phyloP scores from a whole-genome alignment of 2,113 vertebrate genomes.

The Xiphias gladius region DNA sequence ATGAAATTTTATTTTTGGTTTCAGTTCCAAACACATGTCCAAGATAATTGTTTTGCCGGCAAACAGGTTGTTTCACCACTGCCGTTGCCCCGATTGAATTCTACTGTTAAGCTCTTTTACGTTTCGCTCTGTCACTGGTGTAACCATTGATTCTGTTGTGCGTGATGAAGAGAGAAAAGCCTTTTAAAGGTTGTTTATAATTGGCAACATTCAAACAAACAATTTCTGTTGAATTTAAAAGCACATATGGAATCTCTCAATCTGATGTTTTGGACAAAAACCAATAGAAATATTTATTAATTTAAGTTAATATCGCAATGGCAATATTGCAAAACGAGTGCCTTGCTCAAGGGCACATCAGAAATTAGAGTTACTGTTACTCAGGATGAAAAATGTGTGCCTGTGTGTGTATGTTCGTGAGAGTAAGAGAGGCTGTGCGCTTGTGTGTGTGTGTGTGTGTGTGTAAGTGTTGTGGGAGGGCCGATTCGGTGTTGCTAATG shows the following conservation, averaged over 20 bases:
- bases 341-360: neutral
- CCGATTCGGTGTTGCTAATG: constrained; percentile 88
- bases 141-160: no score
- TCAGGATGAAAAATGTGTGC: constrained; percentile 28
- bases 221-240: no score
- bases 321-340: neutral
- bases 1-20: neutral
- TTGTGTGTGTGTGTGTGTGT: constrained; percentile 34
- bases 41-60: neutral
- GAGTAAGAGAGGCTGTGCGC: constrained; percentile 11
- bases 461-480: constrained; percentile 81
- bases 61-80: neutral
- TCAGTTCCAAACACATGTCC: neutral
- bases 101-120: neutral
- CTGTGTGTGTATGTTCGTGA: constrained; percentile 20
- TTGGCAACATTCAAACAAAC: no score
- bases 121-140: neutral
- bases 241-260: no score
- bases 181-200: no score
- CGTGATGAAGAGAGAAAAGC: no score
- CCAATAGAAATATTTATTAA: neutral
- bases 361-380: constrained; percentile 17
- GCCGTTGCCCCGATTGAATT: neutral
- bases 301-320: neutral
- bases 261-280: neutral